Evolutionary conservation across 2,113 vertebrate genomes (phyloP), one percentile per base, ranked within the genome.

Genomic region (Apeltes quadracus): DNA sequence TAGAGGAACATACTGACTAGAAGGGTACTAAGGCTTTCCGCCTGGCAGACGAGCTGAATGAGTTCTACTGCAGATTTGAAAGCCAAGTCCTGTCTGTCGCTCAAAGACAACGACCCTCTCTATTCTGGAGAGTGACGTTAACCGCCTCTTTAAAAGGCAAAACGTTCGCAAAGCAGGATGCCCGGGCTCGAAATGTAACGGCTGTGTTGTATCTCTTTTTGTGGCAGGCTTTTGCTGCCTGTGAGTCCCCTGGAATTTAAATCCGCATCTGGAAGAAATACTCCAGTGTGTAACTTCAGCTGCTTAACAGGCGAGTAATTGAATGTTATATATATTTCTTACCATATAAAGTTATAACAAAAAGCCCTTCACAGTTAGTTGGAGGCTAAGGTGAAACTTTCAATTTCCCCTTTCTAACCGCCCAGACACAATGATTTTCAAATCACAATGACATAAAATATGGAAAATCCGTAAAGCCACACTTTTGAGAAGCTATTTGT

Each of bases 271-370:
- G 54, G 7, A 27, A 9, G 18, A 4, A 51, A 32, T n/a, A 22
- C 43, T 50, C 46, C 27, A 56, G 16, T 54, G 22, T 69, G 61
- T 57, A 12, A 0, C 1, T 29, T 32, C 6, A 3, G 5, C 25
- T 2, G 54, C n/a, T 15, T 2, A 78, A 57, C 61, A 59, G 81
- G 71, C 81, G 36, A 39, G 61, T 62, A 18, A 38, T 61, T 11
- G 9, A 5, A 25, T 23, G 20, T n/a, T n/a, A n/a, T n/a, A n/a
- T n/a, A n/a, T n/a, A n/a, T 16, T 32, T 4, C 18, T n/a, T 51
- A 2, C 6, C 46, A 7, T 18, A 13, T 10, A 3, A 4, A 5
- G 18, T 58, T 10, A 5, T 11, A 36, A n/a, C 18, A 48, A 48
- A 13, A 34, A 10, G 50, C 5, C 50, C 4, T 13, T 50, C 48